Conservation (phyloP, 1,140 invertebrate genomes). For the Spodoptera frugiperda region DNA sequence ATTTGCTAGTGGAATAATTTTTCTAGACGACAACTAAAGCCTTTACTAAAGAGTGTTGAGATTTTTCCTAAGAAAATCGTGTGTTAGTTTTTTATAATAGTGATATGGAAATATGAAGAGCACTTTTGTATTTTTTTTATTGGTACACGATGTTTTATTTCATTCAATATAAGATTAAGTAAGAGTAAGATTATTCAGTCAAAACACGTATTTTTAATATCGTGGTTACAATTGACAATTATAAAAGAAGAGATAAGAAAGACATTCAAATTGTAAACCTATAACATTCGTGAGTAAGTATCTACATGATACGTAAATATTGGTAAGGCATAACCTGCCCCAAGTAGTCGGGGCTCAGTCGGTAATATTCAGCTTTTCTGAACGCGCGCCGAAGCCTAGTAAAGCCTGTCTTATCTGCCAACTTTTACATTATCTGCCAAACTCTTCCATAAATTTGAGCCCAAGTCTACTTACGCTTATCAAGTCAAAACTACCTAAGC, state of each 20-base stretch:
- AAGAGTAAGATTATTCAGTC: too few species aligned
- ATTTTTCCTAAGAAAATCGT: too few species aligned
- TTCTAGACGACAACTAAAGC: neutral
- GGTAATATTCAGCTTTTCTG: slow-evolving; percentile 65
- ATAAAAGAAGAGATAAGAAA: too few species aligned
- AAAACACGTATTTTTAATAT: too few species aligned
- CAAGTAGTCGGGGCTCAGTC: slow-evolving; percentile 51
- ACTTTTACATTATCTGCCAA: slow-evolving; percentile 81
- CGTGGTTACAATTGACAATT: too few species aligned
- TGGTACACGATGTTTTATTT: too few species aligned
- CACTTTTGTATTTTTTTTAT: too few species aligned
- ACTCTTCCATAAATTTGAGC: slow-evolving; percentile 76
- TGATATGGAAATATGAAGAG: too few species aligned
- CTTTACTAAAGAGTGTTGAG: too few species aligned
- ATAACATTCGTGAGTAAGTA: neutral
- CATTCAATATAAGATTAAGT: too few species aligned
- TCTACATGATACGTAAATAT: slow-evolving; percentile 44
- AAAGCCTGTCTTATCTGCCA: slow-evolving; percentile 76
- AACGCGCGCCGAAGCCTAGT: slow-evolving; percentile 58
- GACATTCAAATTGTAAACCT: too few species aligned
- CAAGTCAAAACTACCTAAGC: slow-evolving; percentile 82
- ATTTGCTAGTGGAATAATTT: neutral
- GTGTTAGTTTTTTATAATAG: too few species aligned
- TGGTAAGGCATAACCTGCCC: slow-evolving; percentile 54
- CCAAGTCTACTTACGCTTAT: slow-evolving; percentile 74